Base-by-base conservation (phyloP, 2,888 invertebrate species). In the Dascillus cervinus region DNA sequence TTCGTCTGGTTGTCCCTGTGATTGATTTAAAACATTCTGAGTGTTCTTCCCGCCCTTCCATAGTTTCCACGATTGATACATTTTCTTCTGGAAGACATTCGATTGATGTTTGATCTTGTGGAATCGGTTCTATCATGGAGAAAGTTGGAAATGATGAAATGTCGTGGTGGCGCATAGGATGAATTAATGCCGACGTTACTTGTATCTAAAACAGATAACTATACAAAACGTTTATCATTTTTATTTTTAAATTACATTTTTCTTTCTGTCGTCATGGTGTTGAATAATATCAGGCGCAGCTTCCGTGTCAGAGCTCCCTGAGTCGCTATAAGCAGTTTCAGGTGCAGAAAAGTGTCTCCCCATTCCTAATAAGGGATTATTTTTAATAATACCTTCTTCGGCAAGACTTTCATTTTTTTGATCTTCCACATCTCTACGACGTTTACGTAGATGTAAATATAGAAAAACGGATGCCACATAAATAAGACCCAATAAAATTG, bases 401-500 rank as follows among this genome's bases (percentile, higher is more conserved):
- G 75, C 77, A 26, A 27, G 59, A 48, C 44, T 44, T 28, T 51
- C 51, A 53, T 26, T 65, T 55, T 37, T 57, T 52, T 46, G 56
- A 49, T 46, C 57, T 10, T 44, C 49, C 22, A 41, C 52, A 32
- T 66, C 68, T 13, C 49, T 49, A n/a, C 42, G 73, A 21, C 77
- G 70, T 60, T 77, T 82, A 49, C 82, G 73, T 43, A 86, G 75
- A 57, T 86, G 84, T 24, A 90, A 60, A 56, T 87, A 90, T 8
- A 89, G 70, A 38, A 87, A 82, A 11, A 89, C 84, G 3, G 88
- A 88, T 1, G 86, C 83, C 10, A 89, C 82, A 62, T 90, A 90
- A 48, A 89, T 82, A 15, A 89, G 70, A 1, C 87, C 88, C n/a
- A 90, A 68, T n/a, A 89, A 69, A 10, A 89, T 69, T 10, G 88